Evolutionary conservation across 2,888 invertebrate species (phyloP).

Genomic region (Neoaliturus tenellus): DNA sequence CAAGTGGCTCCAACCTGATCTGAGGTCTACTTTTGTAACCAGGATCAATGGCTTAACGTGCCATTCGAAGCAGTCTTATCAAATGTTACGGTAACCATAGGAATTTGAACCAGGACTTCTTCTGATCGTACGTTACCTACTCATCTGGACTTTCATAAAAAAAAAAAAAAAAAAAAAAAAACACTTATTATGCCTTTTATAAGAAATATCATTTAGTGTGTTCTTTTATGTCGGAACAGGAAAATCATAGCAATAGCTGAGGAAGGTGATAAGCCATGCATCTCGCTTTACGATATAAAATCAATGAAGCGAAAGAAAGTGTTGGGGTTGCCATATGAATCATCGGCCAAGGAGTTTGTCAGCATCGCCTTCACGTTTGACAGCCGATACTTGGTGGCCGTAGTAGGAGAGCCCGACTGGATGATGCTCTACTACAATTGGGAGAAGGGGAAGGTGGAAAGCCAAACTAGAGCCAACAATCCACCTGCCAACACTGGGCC

Average conservation of each 20-base stretch:
- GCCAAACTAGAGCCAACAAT: conserved; percentile 83
- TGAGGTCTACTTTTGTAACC: too few relatives aligned
- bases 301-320: conserved; percentile 82
- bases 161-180: too few relatives aligned
- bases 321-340: conserved; percentile 79
- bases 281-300: conserved; percentile 83
- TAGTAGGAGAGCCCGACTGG: conserved; percentile 91
- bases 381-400: conserved; percentile 85
- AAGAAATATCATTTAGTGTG: too few relatives aligned
- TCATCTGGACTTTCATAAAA: too few relatives aligned
- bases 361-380: conserved; percentile 88
- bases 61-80: too few relatives aligned
- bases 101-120: too few relatives aligned
- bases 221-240: conserved; percentile 70
- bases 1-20: too few relatives aligned
- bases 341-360: conserved; percentile 79
- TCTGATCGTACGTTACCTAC: too few relatives aligned
- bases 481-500: conserved; percentile 80
- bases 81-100: too few relatives aligned
- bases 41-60: too few relatives aligned
- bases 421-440: conserved; percentile 87
- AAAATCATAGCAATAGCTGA: conserved; percentile 77
- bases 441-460: conserved; percentile 89
- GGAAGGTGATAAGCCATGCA: conserved; percentile 76
- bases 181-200: too few relatives aligned